Base-by-base conservation (phyloP, 2,113 vertebrate species). In the Phainopepla nitens region DNA sequence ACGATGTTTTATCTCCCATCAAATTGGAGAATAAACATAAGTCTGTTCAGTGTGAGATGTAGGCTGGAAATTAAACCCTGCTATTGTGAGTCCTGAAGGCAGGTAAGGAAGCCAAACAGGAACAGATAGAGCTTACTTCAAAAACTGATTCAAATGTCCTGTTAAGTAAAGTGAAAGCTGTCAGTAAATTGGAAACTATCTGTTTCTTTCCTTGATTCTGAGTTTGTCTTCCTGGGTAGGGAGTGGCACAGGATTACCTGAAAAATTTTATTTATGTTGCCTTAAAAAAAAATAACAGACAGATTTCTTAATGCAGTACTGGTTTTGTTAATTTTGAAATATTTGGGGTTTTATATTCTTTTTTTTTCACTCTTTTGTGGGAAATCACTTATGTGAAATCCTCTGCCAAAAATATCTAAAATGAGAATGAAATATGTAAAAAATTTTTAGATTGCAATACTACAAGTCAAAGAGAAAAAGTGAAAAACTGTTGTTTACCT, bases 41-140 rank as follows among this genome's bases (percentile, higher is more conserved):
- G 24, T 51, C 49, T 11, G 19, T 89, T 81, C 68, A 80, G 31
- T 51, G 20, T 70, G 45, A 94, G 51, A 82, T 70, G 42, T 51
- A 85, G 42, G 35, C 70, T 95, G 61, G 86, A 95, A 95, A 92
- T 86, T 66, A 91, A 95, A 95, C 60, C 64, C 90, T 96, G 51
- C 49, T 79, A 36, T 71, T 94, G 35, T 58, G 49, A 80, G 33
- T 90, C 35, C 45, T 49, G 64, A 71, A 80, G 54, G 51, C n/a
- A 89, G 56, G 86, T 80, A 96, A 88, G 50, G 17, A 19, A 85
- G 80, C 62, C 82, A 87, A 92, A 81, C 0, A 8, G 45, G 42
- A 95, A 83, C n/a, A 83, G 42, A 80, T n/a, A 42, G 58, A 76
- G 72, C 28, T 77, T 72, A 49, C 65, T 87, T 95, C 9, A 2